A percentile compares a stretch with the other conserved stretches of the same genome.
Evolutionary conservation across 2,888 invertebrate species (phyloP).

Genomic region (Hedya salicella): DNA sequence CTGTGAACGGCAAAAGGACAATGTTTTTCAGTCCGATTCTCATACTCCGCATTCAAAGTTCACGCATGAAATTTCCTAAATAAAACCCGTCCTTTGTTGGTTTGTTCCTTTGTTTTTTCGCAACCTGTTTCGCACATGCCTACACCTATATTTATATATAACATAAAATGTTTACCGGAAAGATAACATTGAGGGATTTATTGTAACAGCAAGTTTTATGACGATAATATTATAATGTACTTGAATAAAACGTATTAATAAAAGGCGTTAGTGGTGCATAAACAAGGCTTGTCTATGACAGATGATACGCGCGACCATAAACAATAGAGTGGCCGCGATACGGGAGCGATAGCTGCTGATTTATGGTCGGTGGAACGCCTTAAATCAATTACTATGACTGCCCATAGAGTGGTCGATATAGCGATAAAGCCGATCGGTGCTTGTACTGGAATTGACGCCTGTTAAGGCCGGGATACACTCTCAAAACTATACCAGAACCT

Average conservation of each 20-base stretch:
- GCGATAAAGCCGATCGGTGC: conserved; percentile 30
- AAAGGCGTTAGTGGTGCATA: conserved; percentile 51
- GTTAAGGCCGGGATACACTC: neutral
- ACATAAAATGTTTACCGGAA: conserved; percentile 12
- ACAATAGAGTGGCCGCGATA: conserved; percentile 72
- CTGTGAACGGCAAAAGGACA: conserved; percentile 28
- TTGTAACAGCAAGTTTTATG: conserved; percentile 29
- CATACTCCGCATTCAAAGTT: conserved; percentile 27
- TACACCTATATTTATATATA: neutral
- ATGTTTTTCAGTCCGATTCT: conserved; percentile 18
- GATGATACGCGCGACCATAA: conserved; percentile 69
- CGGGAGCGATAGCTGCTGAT: conserved; percentile 71
- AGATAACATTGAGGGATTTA: conserved; percentile 39
- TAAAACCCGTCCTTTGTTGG: conserved; percentile 22
- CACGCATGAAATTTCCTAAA: conserved; percentile 33
- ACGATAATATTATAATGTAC: conserved; percentile 32
- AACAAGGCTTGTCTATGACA: conserved; percentile 62
- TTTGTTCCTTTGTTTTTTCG: conserved; percentile 18
- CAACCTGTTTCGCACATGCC: neutral
- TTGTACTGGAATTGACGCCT: conserved; percentile 1
- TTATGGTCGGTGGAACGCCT: conserved; percentile 65
- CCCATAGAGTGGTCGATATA: conserved; percentile 33
- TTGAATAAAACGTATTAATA: conserved; percentile 40
- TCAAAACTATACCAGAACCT: too few relatives aligned
- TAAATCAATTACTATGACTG: conserved; percentile 69